Percentiles rank a stretch among this genome's conserved stretches.
phyloP scores from a whole-genome alignment of 2,113 vertebrate species.

The Tringa solitaria region DNA sequence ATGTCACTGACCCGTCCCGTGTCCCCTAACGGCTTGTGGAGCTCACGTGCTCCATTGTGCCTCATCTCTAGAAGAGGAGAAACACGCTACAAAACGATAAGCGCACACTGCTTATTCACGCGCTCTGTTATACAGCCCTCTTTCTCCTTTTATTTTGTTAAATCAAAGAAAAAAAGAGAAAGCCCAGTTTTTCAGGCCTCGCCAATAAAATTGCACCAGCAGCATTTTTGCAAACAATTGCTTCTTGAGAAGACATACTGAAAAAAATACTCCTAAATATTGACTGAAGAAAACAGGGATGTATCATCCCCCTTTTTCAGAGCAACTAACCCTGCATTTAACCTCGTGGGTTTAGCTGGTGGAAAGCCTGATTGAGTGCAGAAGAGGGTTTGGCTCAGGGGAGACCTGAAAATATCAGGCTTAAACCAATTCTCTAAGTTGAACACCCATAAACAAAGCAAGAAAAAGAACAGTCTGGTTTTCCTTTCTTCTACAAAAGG shows the following conservation, averaged over 20 bases:
- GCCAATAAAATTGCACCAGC: background rate
- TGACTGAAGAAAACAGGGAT: background rate
- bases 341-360: background rate
- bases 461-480: background rate
- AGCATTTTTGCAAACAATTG: background rate
- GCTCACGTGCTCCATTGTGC: accelerated
- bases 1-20: accelerated
- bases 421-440: background rate
- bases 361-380: background rate
- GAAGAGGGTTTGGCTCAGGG: background rate
- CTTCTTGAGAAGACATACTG: background rate
- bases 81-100: background rate
- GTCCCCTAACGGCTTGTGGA: background rate
- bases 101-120: background rate
- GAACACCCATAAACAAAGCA: background rate
- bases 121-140: background rate
- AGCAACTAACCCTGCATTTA: background rate
- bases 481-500: background rate
- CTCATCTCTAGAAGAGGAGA: background rate
- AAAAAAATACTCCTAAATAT: background rate
- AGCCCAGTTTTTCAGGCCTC: background rate
- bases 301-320: background rate
- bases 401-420: background rate
- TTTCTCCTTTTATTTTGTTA: background rate
- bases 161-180: background rate